Evolutionary conservation across 2,888 invertebrate species (phyloP).

Genomic region (Parasteatoda lunata): DNA sequence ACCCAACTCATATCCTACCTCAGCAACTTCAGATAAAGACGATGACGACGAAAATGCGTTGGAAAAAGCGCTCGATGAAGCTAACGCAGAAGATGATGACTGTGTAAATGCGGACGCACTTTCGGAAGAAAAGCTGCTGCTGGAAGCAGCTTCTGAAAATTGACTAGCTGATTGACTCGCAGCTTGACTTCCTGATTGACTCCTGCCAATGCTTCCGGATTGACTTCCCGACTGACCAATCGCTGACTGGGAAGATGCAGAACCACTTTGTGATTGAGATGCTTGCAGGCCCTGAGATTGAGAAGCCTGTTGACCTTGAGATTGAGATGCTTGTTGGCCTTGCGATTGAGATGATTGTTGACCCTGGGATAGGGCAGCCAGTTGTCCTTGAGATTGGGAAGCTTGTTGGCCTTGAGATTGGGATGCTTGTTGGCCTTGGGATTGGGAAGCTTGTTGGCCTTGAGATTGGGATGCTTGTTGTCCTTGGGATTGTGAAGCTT

Average conservation of each 20-base stretch:
- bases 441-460: background rate
- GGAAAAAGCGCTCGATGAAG: conserved; percentile 13
- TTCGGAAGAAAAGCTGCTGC: background rate
- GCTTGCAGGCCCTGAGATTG: background rate
- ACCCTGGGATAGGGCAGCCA: background rate
- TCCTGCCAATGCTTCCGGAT: background rate
- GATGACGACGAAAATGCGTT: conserved; percentile 21
- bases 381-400: background rate
- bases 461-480: conserved; percentile 13
- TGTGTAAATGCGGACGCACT: conserved; percentile 8
- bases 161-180: too few relatives aligned
- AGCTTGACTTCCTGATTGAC: background rate
- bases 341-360: background rate
- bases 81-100: background rate
- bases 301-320: background rate
- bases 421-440: background rate
- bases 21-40: background rate
- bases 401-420: background rate
- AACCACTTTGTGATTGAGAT: background rate
- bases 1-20: background rate
- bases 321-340: background rate
- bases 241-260: background rate
- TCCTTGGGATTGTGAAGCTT: background rate
- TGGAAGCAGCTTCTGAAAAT: background rate
- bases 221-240: background rate